Percentiles rank a stretch among this genome's conserved stretches.
Conservation (phyloP, 1,140 invertebrate species). For the Euura lappo region DNA sequence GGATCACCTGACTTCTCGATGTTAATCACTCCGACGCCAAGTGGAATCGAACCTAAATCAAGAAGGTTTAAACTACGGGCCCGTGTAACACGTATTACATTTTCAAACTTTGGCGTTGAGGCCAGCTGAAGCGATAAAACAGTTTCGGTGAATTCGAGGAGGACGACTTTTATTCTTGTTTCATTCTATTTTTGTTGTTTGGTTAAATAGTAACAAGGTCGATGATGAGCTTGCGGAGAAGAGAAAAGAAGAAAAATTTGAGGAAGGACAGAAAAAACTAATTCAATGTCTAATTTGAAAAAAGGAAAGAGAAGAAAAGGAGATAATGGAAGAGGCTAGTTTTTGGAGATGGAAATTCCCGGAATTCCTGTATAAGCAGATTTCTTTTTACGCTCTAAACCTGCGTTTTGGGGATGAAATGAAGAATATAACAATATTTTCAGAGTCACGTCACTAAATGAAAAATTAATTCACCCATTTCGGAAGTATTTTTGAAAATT, state of each 20-base stretch:
- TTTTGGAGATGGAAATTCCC: too few species aligned
- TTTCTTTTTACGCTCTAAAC: too few species aligned
- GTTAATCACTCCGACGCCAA: neutral
- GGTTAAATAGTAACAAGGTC: too few species aligned
- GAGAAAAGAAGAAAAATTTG: neutral
- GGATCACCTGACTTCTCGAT: slow-evolving; percentile 1
- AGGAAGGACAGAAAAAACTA: neutral
- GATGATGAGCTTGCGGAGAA: neutral
- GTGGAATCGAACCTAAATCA: neutral
- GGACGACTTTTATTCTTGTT: neutral
- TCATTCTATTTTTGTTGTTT: too few species aligned
- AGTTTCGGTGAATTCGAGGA: neutral
- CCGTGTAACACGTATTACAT: neutral
- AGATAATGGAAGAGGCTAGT: neutral
- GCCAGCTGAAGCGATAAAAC: neutral
- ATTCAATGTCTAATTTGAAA: neutral
- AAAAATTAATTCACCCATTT: too few species aligned
- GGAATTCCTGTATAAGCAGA: too few species aligned
- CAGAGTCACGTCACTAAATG: too few species aligned
- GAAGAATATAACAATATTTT: too few species aligned
- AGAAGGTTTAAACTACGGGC: neutral
- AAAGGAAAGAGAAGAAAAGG: neutral
- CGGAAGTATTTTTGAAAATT: too few species aligned
- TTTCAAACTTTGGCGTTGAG: neutral
- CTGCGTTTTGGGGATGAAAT: too few species aligned